Base-by-base conservation (phyloP, 1,140 invertebrate genomes). In the Branchinecta lynchi region DNA sequence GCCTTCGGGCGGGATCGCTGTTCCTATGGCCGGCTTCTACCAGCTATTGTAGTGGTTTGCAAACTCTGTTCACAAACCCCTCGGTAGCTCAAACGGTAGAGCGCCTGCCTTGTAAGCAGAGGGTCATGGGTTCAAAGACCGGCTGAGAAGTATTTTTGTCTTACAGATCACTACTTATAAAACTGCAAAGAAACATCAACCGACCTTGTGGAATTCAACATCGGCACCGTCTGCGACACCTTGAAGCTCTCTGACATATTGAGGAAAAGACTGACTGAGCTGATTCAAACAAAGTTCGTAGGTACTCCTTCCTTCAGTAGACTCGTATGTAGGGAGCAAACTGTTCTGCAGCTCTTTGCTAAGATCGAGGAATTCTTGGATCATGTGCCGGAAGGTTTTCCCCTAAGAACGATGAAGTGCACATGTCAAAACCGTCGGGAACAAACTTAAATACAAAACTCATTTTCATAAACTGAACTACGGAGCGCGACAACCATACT, bases 221-320 rank as follows among this genome's bases (percentile, higher is more conserved):
- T 85, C 80, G 9, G 90, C 86, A 3, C 90, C 90, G 75, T 91
- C 87, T 15, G 90, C 88, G 5, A 86, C 86, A 45, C 90, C 90
- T 77, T 90, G 82, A n/a, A 93, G 78, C 78, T 93, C 90, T 45
- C 84, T 81, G 0, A 92, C 78, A 74, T 93, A 93, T 70, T 90
- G 87, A 0, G 90, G 89, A 78, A 85, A 92, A 72, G 86, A 85
- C 65, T 82, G 76, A 72, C 84, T 82, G 43, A 87, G 84, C 69
- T 81, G 81, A 1, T 79, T 79, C 0, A 92, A 79, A 0, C 87
- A 90, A 69, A 84, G 84, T 0, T 92, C 86, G 73, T 91, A 93
- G 8, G 87, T 83, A 69, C 79, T 74, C 73, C 81, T 80, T 45
- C 89, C 90, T 71, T 83, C 78, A 9, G 81, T 77, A 6, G 86